A percentile compares a stretch with the other conserved stretches of the same genome.
These are phyloP conservation scores for Netta rufina DNA, from an alignment of 2,797 vertebrate genomes.

Conservation along the genomic window DNA sequence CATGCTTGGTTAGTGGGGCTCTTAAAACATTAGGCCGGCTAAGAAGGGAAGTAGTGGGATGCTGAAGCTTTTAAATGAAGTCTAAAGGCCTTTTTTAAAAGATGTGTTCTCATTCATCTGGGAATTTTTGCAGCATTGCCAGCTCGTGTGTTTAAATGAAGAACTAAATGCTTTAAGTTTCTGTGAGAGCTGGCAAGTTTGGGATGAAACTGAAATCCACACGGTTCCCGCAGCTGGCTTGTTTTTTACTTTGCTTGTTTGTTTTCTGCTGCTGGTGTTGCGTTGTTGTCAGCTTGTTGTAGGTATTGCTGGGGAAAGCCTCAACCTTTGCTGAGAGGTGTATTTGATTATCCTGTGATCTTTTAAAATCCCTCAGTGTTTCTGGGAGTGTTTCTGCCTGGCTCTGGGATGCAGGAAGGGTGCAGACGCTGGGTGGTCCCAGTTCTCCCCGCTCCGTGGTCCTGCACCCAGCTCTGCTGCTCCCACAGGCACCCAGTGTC, in stretches of 20 bases:
- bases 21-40: not conserved
- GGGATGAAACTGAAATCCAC: not conserved
- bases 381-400: not conserved
- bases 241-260: not conserved
- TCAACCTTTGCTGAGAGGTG: not conserved
- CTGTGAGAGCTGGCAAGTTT: not conserved
- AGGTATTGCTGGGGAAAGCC: not conserved
- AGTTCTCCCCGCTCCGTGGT: not conserved
- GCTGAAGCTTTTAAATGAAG: not conserved
- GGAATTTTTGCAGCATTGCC: not conserved
- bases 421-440: not conserved
- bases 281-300: not conserved
- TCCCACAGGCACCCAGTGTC: not conserved
- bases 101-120: not conserved
- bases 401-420: not conserved
- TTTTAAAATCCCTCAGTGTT: not conserved
- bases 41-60: not conserved
- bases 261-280: not conserved
- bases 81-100: not conserved
- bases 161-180: not conserved
- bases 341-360: accelerated
- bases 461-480: not conserved
- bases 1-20: not conserved
- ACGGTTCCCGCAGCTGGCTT: not conserved
- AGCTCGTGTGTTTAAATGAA: slow-evolving; percentile 8